phyloP scores from a whole-genome alignment of 2,888 invertebrate genomes.

The Tipula confusa region DNA sequence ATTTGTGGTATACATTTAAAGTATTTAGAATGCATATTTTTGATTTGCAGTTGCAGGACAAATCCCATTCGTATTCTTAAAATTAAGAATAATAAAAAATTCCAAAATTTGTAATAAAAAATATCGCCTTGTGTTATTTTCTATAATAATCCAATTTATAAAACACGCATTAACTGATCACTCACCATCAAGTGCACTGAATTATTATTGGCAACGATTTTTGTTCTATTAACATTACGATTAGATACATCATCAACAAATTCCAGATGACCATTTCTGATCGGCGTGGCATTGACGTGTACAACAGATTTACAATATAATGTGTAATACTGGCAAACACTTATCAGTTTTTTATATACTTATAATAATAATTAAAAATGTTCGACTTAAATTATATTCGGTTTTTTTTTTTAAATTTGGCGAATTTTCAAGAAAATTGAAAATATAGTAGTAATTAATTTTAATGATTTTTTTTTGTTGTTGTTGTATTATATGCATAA shows the following conservation, averaged over 20 bases:
- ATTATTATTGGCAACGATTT: background rate
- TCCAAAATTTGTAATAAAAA: no score
- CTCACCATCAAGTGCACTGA: background rate
- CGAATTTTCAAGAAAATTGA: background rate
- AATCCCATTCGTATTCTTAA: no score
- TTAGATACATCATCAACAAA: slow-evolving; percentile 12
- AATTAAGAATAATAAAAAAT: no score
- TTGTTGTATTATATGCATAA: background rate
- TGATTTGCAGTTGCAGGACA: no score
- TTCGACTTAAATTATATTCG: background rate
- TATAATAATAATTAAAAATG: background rate
- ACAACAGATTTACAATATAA: background rate
- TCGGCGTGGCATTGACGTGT: background rate
- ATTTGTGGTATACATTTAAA: no score
- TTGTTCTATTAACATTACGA: slow-evolving; percentile 5
- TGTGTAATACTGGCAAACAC: slow-evolving; percentile 25
- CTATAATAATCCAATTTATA: background rate
- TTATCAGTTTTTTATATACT: background rate
- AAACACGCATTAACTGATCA: background rate
- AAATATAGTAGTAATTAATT: background rate
- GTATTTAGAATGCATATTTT: no score
- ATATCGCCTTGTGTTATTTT: background rate
- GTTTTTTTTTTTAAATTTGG: background rate
- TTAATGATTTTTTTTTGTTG: background rate
- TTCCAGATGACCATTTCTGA: background rate